Percentiles rank a stretch among this genome's conserved stretches.
These are phyloP conservation scores for Isaurus tuberculatus DNA, from an alignment of 92 coral and sea anemone genomes.

Conservation along the genomic window DNA sequence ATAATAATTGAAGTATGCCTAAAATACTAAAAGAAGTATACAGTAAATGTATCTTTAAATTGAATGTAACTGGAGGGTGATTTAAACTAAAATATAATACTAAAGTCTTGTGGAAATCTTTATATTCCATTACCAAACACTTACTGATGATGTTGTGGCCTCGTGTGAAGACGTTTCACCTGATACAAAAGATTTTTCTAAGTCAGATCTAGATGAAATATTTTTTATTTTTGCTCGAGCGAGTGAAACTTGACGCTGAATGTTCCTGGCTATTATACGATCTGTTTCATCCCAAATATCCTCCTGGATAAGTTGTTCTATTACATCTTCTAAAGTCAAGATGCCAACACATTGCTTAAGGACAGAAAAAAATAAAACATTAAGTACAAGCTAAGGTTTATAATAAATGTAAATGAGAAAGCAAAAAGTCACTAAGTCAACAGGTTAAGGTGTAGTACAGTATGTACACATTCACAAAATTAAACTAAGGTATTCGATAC, in stretches of 20 bases:
- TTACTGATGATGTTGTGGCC: constrained; percentile 31
- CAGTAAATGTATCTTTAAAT: too few relatives aligned
- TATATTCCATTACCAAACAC: neutral
- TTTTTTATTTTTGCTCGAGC: constrained; percentile 64
- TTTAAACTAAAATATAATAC: too few relatives aligned
- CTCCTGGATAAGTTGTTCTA: constrained; percentile 93
- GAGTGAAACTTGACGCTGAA: constrained; percentile 64
- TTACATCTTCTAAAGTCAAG: constrained; percentile 93
- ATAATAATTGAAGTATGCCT: too few relatives aligned
- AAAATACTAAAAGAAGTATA: too few relatives aligned
- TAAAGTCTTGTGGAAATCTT: too few relatives aligned
- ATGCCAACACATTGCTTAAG: constrained; percentile 82
- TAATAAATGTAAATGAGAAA: neutral
- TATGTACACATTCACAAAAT: too few relatives aligned
- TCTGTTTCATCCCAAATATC: constrained; percentile 98
- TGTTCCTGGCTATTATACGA: constrained; percentile 30
- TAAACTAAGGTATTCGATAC: too few relatives aligned
- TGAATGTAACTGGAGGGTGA: too few relatives aligned
- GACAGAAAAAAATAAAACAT: neutral
- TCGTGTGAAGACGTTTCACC: neutral
- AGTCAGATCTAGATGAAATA: constrained; percentile 58
- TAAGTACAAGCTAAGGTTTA: too few relatives aligned
- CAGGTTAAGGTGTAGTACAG: too few relatives aligned
- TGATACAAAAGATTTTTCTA: neutral
- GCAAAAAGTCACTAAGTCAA: neutral